Conservation (phyloP, 2,888 invertebrate genomes). For the Platerodrilus igneus region DNA sequence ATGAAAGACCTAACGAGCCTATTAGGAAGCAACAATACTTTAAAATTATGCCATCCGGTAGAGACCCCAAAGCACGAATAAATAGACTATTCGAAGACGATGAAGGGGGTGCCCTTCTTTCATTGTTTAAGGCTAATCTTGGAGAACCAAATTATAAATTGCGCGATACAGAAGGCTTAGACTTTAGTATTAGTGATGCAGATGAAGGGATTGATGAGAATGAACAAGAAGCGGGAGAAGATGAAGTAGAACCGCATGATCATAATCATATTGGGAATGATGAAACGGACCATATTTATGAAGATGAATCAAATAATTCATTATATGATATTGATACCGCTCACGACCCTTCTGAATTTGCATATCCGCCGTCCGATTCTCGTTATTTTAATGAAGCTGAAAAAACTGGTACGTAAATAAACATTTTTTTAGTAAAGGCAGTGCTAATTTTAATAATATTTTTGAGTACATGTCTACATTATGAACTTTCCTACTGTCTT, state of each 20-base stretch:
- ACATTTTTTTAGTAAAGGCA: not conserved
- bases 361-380: slow-evolving; percentile 43
- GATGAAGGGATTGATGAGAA: slow-evolving; percentile 20
- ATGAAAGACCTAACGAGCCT: slow-evolving; percentile 1
- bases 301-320: no score
- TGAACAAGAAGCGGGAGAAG: slow-evolving; percentile 20
- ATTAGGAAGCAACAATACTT: no score
- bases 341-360: slow-evolving; percentile 42
- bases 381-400: slow-evolving; percentile 38
- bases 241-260: slow-evolving; percentile 19
- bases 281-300: no score
- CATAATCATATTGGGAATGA: slow-evolving; percentile 5
- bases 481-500: no score
- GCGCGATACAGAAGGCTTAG: no score
- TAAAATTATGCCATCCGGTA: no score
- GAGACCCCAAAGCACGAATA: slow-evolving; percentile 1
- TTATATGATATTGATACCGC: slow-evolving; percentile 30
- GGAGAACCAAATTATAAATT: no score
- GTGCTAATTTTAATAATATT: no score
- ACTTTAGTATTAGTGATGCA: no score
- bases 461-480: no score
- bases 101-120: no score
- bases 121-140: no score
- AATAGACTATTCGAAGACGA: slow-evolving; percentile 15
- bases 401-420: slow-evolving; percentile 21